Base-by-base conservation (phyloP, 2,888 invertebrate genomes). In the Ganaspis brasiliensis region DNA sequence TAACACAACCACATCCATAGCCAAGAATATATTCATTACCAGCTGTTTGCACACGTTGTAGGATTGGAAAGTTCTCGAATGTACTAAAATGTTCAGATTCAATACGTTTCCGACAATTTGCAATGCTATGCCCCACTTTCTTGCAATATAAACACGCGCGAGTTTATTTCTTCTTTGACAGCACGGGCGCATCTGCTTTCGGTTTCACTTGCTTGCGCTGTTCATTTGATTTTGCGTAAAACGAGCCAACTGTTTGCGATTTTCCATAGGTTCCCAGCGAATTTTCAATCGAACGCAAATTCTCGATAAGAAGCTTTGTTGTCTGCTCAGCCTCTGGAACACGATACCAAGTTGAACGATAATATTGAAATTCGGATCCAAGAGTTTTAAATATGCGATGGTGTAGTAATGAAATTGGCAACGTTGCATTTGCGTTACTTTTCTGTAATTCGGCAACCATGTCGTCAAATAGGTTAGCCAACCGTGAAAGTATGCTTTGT, bases 341-440 rank as follows among this genome's bases (percentile, higher is more conserved):
- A 19, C 81, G 77, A 80, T 82, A 83, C 82, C 81, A 81, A 10
- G 81, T 81, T 14, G 80, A 78, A 2, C 80, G 78, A 61, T 80
- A 81, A 74, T 76, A 82, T 52, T 79, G 82, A 73, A 78, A 80
- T 37, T 82, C 81, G 10, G 77, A 31, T 72, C 82, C 79, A 16
- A 84, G 78, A 5, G 83, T 84, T 73, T 82, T 82, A 45, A 83
- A 82, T 73, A 82, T 83, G 9, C 82, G 73, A 67, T 82, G 82
- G 72, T 83, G 82, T 10, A 84, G 74, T 61, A 84, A 52, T 14
- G 81, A 83, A 9, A 80, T 1, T 37, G 81, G 81, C 16, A 84
- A 72, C 8, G 56, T 74, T 1, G 80, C 81, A 57, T 74, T 71
- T 4, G 74, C 10, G n/a, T 83, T 81, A 1, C 56, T 73, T 49